A percentile compares a stretch with the other conserved stretches of the same genome.
These are phyloP conservation scores for Carapus acus DNA, from an alignment of 2,797 vertebrate species.

Conservation along the genomic window DNA sequence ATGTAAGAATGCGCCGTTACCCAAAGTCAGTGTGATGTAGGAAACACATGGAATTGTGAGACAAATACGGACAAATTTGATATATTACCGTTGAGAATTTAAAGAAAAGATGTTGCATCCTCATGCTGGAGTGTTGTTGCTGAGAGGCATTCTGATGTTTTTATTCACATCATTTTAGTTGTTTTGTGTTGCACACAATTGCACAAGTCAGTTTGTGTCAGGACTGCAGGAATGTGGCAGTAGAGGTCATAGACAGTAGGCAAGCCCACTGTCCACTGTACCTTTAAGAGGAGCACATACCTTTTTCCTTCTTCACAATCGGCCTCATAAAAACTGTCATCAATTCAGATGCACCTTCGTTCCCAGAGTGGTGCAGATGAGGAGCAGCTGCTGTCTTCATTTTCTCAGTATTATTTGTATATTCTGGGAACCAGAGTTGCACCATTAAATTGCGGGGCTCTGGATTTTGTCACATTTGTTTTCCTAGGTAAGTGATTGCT, in stretches of 20 bases:
- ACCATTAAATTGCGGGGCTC: conserved; percentile 1
- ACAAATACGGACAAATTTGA: too few relatives aligned
- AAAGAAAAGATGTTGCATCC: too few relatives aligned
- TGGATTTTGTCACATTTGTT: neutral
- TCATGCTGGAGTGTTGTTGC: too few relatives aligned
- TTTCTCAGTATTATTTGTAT: conserved; percentile 12
- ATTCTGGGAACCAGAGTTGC: conserved; percentile 13
- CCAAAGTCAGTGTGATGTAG: too few relatives aligned
- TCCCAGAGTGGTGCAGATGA: conserved; percentile 51
- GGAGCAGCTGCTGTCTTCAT: conserved; percentile 25
- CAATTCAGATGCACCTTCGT: conserved; percentile 56
- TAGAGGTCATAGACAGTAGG: conserved; percentile 44
- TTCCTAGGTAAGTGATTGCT: neutral
- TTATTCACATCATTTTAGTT: too few relatives aligned
- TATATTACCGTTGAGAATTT: too few relatives aligned
- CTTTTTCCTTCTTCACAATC: conserved; percentile 52
- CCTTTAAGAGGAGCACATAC: conserved; percentile 66
- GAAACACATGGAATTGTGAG: too few relatives aligned
- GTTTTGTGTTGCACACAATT: too few relatives aligned
- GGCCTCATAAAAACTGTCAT: conserved; percentile 55
- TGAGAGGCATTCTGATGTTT: too few relatives aligned
- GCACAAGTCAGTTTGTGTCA: conserved; percentile 1
- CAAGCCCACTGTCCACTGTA: conserved; percentile 54
- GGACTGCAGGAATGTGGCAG: conserved; percentile 10
- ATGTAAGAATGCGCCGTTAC: too few relatives aligned